Conservation (phyloP, 2,888 invertebrate genomes). For the Mythimna vitellina region DNA sequence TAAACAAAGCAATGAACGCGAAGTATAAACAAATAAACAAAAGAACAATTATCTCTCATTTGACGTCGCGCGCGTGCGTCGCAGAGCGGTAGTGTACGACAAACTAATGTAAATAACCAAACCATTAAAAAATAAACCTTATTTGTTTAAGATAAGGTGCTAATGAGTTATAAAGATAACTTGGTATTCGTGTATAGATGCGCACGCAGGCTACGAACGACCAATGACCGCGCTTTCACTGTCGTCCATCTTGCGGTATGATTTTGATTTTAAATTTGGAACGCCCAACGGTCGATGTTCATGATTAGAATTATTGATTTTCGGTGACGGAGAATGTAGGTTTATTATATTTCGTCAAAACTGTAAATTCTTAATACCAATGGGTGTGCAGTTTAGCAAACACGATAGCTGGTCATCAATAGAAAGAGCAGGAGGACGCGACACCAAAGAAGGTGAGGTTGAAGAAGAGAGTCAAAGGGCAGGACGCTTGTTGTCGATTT, state of each 20-base stretch:
- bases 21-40: constrained; percentile 81
- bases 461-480: neutral
- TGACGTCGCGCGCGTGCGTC: constrained; percentile 81
- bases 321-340: constrained; percentile 18
- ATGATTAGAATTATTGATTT: constrained; percentile 63
- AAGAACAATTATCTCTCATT: constrained; percentile 87
- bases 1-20: constrained; percentile 62
- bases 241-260: constrained; percentile 82
- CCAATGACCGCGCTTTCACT: constrained; percentile 90
- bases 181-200: constrained; percentile 80
- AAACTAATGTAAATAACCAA: constrained; percentile 25
- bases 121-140: constrained; percentile 30
- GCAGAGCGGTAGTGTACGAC: constrained; percentile 70
- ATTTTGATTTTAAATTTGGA: constrained; percentile 85
- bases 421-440: neutral
- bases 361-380: neutral
- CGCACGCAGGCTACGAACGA: constrained; percentile 85
- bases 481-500: neutral
- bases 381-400: neutral
- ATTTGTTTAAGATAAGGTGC: neutral
- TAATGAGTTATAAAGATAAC: constrained; percentile 39
- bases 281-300: constrained; percentile 73
- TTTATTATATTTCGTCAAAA: constrained; percentile 37
- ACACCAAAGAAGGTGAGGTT: neutral
- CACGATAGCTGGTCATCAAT: neutral